A percentile compares a stretch with the other conserved stretches of the same genome.
Conservation (phyloP, 1,140 invertebrate genomes). For the Oncopeltus fasciatus region DNA sequence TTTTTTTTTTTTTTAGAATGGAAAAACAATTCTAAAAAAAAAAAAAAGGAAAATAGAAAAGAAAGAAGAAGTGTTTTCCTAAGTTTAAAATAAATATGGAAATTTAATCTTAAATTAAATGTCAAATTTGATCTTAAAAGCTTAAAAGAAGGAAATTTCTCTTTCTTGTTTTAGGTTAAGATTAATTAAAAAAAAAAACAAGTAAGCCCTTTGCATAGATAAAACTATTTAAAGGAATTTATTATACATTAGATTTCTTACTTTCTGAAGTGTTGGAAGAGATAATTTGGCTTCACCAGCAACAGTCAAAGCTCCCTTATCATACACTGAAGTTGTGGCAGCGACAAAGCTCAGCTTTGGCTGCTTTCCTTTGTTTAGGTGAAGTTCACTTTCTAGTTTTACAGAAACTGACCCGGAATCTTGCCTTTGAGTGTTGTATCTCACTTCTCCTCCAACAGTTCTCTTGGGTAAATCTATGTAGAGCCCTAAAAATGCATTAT, state of each 20-base stretch:
- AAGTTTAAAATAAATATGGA: no score
- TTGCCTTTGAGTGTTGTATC: constrained; percentile 10
- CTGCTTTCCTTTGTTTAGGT: constrained; percentile 51
- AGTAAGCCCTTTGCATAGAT: no score
- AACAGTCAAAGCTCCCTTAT: constrained; percentile 31
- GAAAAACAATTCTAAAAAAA: no score
- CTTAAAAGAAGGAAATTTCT: no score
- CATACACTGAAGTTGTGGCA: not conserved
- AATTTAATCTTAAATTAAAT: no score
- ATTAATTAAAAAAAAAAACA: no score
- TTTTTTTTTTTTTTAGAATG: no score
- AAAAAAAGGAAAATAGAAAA: no score
- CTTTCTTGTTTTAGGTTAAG: no score
- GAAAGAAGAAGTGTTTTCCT: no score
- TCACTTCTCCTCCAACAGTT: constrained; percentile 35
- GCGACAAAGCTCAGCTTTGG: constrained; percentile 32
- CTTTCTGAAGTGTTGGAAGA: constrained; percentile 48
- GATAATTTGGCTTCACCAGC: constrained; percentile 42
- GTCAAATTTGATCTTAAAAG: no score
- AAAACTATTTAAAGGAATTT: no score
- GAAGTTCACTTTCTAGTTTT: constrained; percentile 38
- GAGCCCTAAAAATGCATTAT: constrained; percentile 30
- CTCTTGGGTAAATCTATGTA: constrained; percentile 47
- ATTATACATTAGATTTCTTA: constrained; percentile 24
- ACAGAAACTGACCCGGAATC: constrained; percentile 27